Base-by-base conservation (phyloP, 2,888 invertebrate species). In the Diaprepes abbreviatus region DNA sequence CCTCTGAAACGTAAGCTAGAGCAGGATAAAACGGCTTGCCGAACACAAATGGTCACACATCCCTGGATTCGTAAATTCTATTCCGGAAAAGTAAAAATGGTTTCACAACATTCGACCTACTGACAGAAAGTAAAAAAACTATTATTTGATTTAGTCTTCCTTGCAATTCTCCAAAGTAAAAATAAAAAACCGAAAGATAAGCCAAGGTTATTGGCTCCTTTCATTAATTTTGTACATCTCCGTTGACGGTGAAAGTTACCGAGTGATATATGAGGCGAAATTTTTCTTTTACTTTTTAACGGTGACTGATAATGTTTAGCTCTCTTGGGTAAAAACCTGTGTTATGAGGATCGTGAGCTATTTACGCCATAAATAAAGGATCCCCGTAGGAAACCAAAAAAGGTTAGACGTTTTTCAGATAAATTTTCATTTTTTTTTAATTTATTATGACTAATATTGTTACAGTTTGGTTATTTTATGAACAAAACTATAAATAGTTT, bases 231-330 rank as follows among this genome's bases (percentile, higher is more conserved):
- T 58, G 24, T 58, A 38, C 40, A 60, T 69, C 28, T 69, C 57
- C 43, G 63, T 54, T 31, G 63, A 68, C 62, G 64, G 63, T 69
- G 63, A 69, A 69, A 69, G 69, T 69, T 64, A 31, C 63, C 50
- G 52, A 55, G 57, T 69, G 69, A 69, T 69, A 69, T 64, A 69
- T 58, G 69, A 57, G n/a, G 40, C 7, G 28, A 54, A 50, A 64
- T 69, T 69, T 69, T 69, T 64, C 58, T 54, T 54, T 57, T 45
- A 35, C 50, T 64, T 64, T 63, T 64, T 64, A 40, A 64, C 69
- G 69, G 40, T 69, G 69, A 69, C 69, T 69, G 69, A 69, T 69
- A 69, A 69, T 55, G 69, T 50, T 69, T 57, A 35, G 43, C 40
- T 48, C 64, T 40, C 69, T 28, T 58, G 69, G 64, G 69, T 48